A percentile compares a stretch with the other conserved stretches of the same genome.
phyloP scores from a whole-genome alignment of 2,113 vertebrate genomes.

The Chinchilla lanigera region DNA sequence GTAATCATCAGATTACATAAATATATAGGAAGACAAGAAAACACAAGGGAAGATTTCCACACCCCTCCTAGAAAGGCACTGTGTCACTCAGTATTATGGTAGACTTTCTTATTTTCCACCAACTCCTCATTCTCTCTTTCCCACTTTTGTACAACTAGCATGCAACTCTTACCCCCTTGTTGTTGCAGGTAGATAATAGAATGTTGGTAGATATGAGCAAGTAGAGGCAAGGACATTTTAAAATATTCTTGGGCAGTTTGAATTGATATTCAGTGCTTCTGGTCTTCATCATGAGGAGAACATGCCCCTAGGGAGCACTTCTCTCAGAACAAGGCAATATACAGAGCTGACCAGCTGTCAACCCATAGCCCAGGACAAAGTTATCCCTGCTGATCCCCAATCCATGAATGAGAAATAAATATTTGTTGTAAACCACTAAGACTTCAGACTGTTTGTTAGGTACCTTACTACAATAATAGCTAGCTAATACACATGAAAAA shows the following conservation, averaged over 20 bases:
- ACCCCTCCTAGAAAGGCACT: neutral
- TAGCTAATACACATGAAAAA: neutral
- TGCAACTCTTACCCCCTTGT: neutral
- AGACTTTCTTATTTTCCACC: neutral
- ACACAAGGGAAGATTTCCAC: neutral
- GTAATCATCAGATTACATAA: too few species aligned
- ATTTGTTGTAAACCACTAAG: neutral
- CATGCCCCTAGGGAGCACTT: neutral
- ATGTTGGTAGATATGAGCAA: neutral
- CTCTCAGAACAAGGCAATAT: neutral
- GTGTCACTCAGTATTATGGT: neutral
- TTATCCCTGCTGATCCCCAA: neutral
- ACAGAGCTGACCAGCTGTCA: neutral
- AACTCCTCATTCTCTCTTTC: neutral
- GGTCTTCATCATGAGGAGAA: neutral
- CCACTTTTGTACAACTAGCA: neutral
- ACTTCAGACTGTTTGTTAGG: neutral
- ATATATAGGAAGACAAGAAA: neutral
- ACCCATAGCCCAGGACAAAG: neutral
- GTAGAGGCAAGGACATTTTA: neutral
- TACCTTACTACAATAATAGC: neutral
- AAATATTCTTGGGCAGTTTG: neutral
- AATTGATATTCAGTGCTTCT: neutral
- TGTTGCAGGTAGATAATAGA: neutral
- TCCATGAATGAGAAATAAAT: slow-evolving; percentile 1